These are phyloP conservation scores for Alloplasta piceator DNA, from an alignment of 2,888 invertebrate genomes.

Conservation along the genomic window DNA sequence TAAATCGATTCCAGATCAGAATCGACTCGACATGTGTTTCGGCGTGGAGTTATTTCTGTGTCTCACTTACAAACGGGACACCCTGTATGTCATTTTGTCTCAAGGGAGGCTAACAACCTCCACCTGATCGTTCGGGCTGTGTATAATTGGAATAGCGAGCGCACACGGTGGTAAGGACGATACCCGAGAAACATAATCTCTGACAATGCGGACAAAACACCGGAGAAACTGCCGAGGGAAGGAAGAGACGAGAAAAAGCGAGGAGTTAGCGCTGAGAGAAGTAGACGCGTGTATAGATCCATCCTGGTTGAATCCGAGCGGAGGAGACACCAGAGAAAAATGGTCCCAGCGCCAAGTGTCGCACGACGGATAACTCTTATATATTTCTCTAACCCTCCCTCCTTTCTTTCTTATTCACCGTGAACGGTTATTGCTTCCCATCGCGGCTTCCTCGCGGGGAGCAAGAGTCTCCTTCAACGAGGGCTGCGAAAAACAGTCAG, in stretches of 20 bases:
- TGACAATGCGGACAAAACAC: conserved; percentile 8
- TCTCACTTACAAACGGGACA: too few species aligned
- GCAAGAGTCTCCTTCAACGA: conserved; percentile 30
- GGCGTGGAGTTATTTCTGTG: too few species aligned
- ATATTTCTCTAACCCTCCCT: neutral
- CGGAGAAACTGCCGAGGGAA: conserved; percentile 4
- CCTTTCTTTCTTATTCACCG: conserved; percentile 12
- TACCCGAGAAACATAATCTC: conserved; percentile 18
- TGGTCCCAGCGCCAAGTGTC: conserved; percentile 55
- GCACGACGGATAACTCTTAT: conserved; percentile 13
- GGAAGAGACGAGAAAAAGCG: conserved; percentile 38
- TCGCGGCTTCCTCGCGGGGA: neutral
- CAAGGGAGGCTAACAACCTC: conserved; percentile 65
- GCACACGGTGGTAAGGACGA: conserved; percentile 25
- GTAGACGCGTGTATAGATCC: conserved; percentile 20
- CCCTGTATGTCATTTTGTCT: conserved; percentile 27
- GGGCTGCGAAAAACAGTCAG: conserved; percentile 48
- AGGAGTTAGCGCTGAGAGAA: conserved; percentile 34
- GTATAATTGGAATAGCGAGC: conserved; percentile 70
- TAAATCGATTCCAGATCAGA: too few species aligned
- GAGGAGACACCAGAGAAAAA: conserved; percentile 35
- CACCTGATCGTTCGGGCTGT: conserved; percentile 66
- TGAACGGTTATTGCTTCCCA: conserved; percentile 39
- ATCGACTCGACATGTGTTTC: too few species aligned
- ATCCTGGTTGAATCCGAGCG: conserved; percentile 35